phyloP scores from a whole-genome alignment of 2,888 invertebrate genomes.

The Meiosimyza platycephala region DNA sequence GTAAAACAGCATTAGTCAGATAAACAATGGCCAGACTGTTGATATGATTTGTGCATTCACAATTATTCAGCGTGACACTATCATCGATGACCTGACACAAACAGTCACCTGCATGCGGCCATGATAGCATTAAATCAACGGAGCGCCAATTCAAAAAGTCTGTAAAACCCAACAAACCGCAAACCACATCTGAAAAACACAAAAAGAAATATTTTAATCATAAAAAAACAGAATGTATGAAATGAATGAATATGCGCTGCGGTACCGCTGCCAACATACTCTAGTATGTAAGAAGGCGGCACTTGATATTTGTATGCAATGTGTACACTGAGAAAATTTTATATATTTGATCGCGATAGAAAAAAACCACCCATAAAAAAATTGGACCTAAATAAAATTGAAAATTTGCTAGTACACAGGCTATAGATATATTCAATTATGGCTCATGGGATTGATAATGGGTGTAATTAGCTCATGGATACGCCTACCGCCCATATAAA shows the following conservation, averaged over 20 bases:
- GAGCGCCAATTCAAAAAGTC: conserved; percentile 61
- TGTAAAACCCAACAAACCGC: conserved; percentile 58
- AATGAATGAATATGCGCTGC: background rate
- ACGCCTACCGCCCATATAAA: too few species aligned
- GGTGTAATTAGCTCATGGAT: too few species aligned
- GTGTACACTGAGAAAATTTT: too few species aligned
- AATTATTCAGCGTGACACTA: conserved; percentile 25
- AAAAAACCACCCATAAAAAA: too few species aligned
- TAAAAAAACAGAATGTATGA: conserved; percentile 1
- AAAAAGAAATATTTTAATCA: background rate
- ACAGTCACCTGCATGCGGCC: conserved; percentile 46
- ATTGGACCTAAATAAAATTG: too few species aligned
- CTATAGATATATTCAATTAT: too few species aligned
- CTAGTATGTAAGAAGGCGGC: too few species aligned
- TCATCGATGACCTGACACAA: conserved; percentile 36
- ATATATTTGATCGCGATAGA: too few species aligned
- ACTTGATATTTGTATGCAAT: too few species aligned
- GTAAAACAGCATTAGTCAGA: conserved; percentile 56
- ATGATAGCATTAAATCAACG: conserved; percentile 54
- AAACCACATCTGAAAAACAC: conserved; percentile 53
- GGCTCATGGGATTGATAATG: too few species aligned
- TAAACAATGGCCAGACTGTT: conserved; percentile 57
- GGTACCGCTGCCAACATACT: too few species aligned
- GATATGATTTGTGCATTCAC: conserved; percentile 50
- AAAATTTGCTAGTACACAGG: too few species aligned